Evolutionary conservation across 2,888 invertebrate genomes (phyloP), one percentile per base, ranked within the genome.

Genomic region (Xanthostigma xanthostigma): DNA sequence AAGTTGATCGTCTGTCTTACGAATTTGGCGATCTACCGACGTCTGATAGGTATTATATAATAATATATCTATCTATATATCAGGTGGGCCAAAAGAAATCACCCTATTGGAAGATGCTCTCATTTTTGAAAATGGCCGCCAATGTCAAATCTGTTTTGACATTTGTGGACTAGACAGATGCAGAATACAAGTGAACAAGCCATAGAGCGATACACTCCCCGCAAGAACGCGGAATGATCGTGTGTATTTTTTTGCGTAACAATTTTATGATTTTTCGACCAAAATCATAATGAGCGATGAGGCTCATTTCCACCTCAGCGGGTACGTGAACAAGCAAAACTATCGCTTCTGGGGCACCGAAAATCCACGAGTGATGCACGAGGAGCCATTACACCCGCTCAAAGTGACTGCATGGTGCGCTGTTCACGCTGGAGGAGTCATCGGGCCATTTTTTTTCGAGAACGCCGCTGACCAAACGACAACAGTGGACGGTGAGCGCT

Each of bases 401-500:
- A 53, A 53, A 52, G 50, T 50, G 9, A 53, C 48, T 47, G 38
- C 49, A 34, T 52, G 51, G 50, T 53, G 51, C 36, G 48, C 42
- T 11, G 41, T 54, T 51, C 44, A 49, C 48, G 51, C 35, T 41
- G 50, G 45, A 49, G 36, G 50, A 36, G 42, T 53, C 38, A 53
- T 53, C 41, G 50, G 49, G 11, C 49, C 53, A 12, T 51, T 45
- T 49, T 54, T 51, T 49, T 54, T 53, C 45, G 49, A 53, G 44
- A 49, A 54, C 44, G 42, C 41, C 46, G 51, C 39, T 38, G 53
- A 53, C 46, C 38, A 46, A 39, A 47, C 51, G 41, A 46, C 51
- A 36, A 54, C 53, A 48, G 53, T 55, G 41, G 50, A 42, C 46
- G 53, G 50, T 37, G 54, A 50, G 36, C 50, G 51, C 51, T 55